A percentile compares a stretch with the other conserved stretches of the same genome.
phyloP scores from a whole-genome alignment of 2,888 invertebrate species.

The Euzetes globulus region DNA sequence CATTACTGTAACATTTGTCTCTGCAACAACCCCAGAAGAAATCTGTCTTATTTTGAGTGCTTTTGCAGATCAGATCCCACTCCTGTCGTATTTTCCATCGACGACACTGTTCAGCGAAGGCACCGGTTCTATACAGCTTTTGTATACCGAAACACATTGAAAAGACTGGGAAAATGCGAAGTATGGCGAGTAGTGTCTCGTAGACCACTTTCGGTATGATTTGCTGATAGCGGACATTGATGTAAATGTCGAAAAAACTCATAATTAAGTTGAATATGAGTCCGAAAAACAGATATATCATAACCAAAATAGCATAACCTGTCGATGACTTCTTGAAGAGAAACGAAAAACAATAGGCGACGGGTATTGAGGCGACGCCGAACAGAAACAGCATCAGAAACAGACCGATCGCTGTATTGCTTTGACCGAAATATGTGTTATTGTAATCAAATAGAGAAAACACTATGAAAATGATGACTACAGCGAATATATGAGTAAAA shows the following conservation, averaged over 20 bases:
- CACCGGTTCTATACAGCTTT: background rate
- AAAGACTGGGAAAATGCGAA: background rate
- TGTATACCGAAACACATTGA: background rate
- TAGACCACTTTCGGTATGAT: background rate
- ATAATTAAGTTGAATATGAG: slow-evolving; percentile 7
- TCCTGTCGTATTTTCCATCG: background rate
- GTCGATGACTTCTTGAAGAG: slow-evolving; percentile 39
- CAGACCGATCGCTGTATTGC: slow-evolving; percentile 35
- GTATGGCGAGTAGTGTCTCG: background rate
- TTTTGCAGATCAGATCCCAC: background rate
- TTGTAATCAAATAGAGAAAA: slow-evolving; percentile 30
- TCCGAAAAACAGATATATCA: slow-evolving; percentile 21
- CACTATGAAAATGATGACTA: slow-evolving; percentile 24
- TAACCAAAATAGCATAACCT: slow-evolving; percentile 30
- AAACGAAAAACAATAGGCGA: slow-evolving; percentile 41
- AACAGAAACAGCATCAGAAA: slow-evolving; percentile 39
- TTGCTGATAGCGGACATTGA: background rate
- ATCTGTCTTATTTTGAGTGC: background rate
- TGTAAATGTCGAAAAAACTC: slow-evolving; percentile 22
- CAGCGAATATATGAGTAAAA: slow-evolving; percentile 17
- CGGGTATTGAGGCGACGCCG: slow-evolving; percentile 41
- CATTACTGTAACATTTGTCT: no score
- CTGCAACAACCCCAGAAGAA: no score
- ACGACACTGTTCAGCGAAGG: background rate
- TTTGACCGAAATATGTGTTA: slow-evolving; percentile 16